Evolutionary conservation across 2,888 invertebrate genomes (phyloP).

Genomic region (Branchipolynoe longqiensis): DNA sequence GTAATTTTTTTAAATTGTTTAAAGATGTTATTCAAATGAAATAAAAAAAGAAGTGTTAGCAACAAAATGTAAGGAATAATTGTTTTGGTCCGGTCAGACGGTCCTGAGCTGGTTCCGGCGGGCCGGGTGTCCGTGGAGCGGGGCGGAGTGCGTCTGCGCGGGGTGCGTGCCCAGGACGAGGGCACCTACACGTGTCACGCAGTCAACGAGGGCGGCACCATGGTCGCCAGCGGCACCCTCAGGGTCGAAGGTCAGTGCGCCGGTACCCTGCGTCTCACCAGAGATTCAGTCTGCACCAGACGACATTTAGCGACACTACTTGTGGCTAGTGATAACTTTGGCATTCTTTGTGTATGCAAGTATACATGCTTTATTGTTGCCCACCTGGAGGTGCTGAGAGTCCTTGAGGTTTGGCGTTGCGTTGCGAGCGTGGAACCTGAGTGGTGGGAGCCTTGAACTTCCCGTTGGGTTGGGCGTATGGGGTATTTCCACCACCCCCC

Average conservation of each 20-base stretch:
- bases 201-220: conserved; percentile 72
- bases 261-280: neutral
- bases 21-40: too few species aligned
- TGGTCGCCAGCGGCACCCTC: conserved; percentile 70
- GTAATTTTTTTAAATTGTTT: neutral
- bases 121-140: neutral
- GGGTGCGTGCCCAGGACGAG: conserved; percentile 73
- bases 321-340: too few species aligned
- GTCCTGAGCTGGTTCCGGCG: neutral
- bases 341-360: neutral
- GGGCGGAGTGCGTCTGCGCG: conserved; percentile 70
- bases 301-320: too few species aligned
- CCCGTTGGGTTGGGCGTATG: neutral
- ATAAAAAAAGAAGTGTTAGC: too few species aligned
- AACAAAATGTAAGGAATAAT: too few species aligned
- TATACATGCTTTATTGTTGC: too few species aligned
- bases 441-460: too few species aligned
- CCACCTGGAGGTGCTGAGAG: too few species aligned
- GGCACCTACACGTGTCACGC: conserved; percentile 75
- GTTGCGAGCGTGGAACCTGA: too few species aligned
- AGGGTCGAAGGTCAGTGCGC: conserved; percentile 58
- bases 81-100: too few species aligned
- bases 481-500: neutral
- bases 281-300: neutral
- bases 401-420: too few species aligned